Evolutionary conservation across 2,113 vertebrate genomes (phyloP), one percentile per base, ranked within the genome.

Genomic region (Tenebrosternarchus preto): DNA sequence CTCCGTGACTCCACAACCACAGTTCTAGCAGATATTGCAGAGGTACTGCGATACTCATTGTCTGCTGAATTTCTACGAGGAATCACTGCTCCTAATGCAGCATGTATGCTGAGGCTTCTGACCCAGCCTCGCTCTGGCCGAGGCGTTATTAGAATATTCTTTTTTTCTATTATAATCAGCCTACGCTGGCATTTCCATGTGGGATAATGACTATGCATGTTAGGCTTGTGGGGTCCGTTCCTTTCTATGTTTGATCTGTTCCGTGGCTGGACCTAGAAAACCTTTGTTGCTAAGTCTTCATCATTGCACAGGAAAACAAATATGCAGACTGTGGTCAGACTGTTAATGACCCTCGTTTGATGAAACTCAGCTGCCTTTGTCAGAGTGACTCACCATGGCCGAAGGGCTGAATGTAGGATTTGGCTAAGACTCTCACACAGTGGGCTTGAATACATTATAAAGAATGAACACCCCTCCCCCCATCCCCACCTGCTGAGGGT

Each of bases 271-370:
- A 67, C 36, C 59, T 29, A 69, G 17, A 17, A 29, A 74, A 31
- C 33, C 16, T 82, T 75, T 61, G 22, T 25, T 70, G 29, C 55
- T 55, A 29, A 76, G 69, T 73, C 69, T 74, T 78, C 31, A 83
- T 81, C 79, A 78, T 76, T 15, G n/a, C 1, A 39, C 22, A 71
- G 25, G 20, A 79, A 84, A 84, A 64, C 73, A 80, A 82, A 83
- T 74, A 79, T 6, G 7, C 73, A 81, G 73, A 50, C 76, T 86
- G 72, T 76, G 76, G 85, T 79, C 72, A 82, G 79, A 71, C 75
- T 70, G 76, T 73, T 81, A 84, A 78, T 77, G 60, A 55, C 81
- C 11, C 67, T 83, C 64, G 72, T 83, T 81, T 76, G 33, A 68
- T 46, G 22, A 70, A 56, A 24, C 33, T 85, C 81, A 82, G 76